These are phyloP conservation scores for Orthosia gothica DNA, from an alignment of 2,888 invertebrate genomes.

Conservation along the genomic window DNA sequence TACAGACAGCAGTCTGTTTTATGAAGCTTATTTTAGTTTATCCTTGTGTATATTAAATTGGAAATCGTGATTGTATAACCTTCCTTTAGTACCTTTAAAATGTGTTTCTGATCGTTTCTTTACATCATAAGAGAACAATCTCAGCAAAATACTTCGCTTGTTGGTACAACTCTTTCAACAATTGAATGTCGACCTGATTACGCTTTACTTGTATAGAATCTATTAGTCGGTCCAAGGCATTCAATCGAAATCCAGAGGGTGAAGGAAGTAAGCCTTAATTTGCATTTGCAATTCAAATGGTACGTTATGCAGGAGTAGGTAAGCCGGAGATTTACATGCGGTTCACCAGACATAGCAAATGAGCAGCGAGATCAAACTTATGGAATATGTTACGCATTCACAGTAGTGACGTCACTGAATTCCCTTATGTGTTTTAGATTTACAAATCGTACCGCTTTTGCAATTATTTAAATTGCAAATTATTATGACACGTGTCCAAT, in stretches of 20 bases:
- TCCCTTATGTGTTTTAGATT: slow-evolving; percentile 46
- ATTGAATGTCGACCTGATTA: slow-evolving; percentile 11
- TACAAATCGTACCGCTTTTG: slow-evolving; percentile 35
- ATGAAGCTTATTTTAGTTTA: slow-evolving; percentile 1
- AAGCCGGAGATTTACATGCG: slow-evolving; percentile 74
- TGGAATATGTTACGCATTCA: slow-evolving; percentile 42
- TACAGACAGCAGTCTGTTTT: too few relatives aligned
- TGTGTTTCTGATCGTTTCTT: background rate
- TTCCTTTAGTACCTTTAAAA: background rate
- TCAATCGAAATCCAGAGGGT: slow-evolving; percentile 49
- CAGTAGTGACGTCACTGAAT: slow-evolving; percentile 40
- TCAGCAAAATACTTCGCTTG: background rate
- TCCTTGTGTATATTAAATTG: background rate
- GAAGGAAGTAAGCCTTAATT: slow-evolving; percentile 71
- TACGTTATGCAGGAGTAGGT: slow-evolving; percentile 69
- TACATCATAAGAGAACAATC: background rate
- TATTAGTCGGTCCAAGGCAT: slow-evolving; percentile 48
- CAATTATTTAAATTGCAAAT: slow-evolving; percentile 50
- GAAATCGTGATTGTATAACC: slow-evolving; percentile 4
- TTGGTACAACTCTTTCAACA: slow-evolving; percentile 5
- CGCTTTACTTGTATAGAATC: slow-evolving; percentile 47
- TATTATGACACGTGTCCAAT: slow-evolving; percentile 47
- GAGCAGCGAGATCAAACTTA: slow-evolving; percentile 46
- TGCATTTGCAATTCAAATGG: slow-evolving; percentile 81
- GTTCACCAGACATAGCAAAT: slow-evolving; percentile 57